Percentiles rank a stretch among this genome's conserved stretches.
Evolutionary conservation across 2,113 vertebrate species (phyloP).

Genomic region (Eidolon helvum): DNA sequence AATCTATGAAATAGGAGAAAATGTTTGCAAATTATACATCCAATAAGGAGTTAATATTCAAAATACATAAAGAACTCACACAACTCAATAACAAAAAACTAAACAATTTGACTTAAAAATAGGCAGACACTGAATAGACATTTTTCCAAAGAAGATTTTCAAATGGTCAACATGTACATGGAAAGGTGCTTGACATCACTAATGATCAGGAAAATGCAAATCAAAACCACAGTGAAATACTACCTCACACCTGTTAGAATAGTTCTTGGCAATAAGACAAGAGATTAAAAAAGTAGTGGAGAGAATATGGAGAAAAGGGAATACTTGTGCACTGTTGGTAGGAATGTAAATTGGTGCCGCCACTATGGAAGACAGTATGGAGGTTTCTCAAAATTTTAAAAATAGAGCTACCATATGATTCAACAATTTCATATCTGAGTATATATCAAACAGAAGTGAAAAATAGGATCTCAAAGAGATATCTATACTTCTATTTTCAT

Average conservation of each 20-base stretch:
- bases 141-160: background rate
- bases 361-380: background rate
- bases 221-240: background rate
- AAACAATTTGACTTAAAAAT: background rate
- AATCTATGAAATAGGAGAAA: background rate
- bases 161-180: background rate
- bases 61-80: background rate
- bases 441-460: background rate
- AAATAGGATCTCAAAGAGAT: background rate
- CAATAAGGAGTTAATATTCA: background rate
- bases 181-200: background rate
- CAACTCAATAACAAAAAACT: background rate
- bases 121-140: background rate
- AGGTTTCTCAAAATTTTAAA: background rate
- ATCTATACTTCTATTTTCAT: background rate
- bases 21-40: background rate
- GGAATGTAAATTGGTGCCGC: background rate
- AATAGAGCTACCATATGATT: background rate
- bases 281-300: background rate
- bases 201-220: background rate
- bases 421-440: background rate
- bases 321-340: background rate
- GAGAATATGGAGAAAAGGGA: background rate
- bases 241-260: background rate
- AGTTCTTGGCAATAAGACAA: background rate